Percentiles rank a stretch among this genome's conserved stretches.
These are phyloP conservation scores for Solenopsis invicta DNA, from an alignment of 1,140 invertebrate genomes.

Conservation along the genomic window DNA sequence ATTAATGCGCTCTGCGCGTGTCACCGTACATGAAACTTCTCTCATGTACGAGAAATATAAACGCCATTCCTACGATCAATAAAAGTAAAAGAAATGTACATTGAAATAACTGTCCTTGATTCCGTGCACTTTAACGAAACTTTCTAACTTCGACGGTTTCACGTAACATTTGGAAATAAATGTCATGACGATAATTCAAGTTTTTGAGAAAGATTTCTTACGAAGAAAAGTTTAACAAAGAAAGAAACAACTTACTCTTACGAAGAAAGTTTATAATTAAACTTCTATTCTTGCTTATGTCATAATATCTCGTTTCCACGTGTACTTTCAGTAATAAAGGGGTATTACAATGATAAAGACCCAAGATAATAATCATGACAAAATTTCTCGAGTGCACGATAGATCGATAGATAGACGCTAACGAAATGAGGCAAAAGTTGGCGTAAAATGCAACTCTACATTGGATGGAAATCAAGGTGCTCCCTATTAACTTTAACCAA, in stretches of 20 bases:
- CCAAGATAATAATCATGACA: neutral
- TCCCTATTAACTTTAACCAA: slow-evolving; percentile 16
- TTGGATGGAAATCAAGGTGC: neutral
- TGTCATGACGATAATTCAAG: neutral
- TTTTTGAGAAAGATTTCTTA: neutral
- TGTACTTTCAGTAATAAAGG: neutral
- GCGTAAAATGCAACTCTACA: neutral
- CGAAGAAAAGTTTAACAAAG: neutral
- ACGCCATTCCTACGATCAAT: neutral
- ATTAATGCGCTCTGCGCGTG: slow-evolving; percentile 11
- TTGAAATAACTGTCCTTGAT: slow-evolving; percentile 4
- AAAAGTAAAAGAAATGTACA: slow-evolving; percentile 9
- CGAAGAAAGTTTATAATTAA: neutral
- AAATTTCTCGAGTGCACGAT: neutral
- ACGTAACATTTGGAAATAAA: neutral
- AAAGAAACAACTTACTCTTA: neutral
- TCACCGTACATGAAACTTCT: neutral
- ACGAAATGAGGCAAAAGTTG: neutral
- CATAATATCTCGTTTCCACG: neutral
- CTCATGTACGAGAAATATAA: neutral
- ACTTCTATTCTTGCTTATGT: neutral
- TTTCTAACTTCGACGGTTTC: neutral
- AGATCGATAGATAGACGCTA: neutral
- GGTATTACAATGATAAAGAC: neutral
- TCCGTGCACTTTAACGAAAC: neutral